phyloP scores from a whole-genome alignment of 1,140 invertebrate genomes.

The Drosophila repletoides region DNA sequence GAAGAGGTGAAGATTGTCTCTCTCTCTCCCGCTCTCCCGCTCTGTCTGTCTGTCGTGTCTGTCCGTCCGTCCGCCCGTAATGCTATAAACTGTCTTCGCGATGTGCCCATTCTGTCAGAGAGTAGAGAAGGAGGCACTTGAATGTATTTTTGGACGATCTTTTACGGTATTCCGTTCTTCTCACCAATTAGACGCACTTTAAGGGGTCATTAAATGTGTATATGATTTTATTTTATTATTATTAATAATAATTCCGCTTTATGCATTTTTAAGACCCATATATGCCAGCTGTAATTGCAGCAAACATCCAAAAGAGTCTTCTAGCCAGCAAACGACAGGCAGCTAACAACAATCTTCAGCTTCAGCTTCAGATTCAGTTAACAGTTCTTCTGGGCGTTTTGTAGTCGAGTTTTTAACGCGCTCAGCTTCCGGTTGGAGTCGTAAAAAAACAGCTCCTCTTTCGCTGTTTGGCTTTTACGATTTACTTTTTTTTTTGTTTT shows the following conservation, averaged over 20 bases:
- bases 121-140: not conserved
- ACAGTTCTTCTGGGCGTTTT: conserved; percentile 34
- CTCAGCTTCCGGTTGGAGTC: conserved; percentile 56
- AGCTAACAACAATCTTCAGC: too few species aligned
- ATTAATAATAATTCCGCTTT: conserved; percentile 60
- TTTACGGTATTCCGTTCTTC: conserved; percentile 38
- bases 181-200: conserved; percentile 69
- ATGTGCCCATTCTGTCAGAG: conserved; percentile 72
- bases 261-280: conserved; percentile 43
- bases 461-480: conserved; percentile 51
- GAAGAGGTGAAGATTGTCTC: conserved; percentile 18
- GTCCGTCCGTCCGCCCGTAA: conserved; percentile 13
- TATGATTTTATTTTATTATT: conserved; percentile 61
- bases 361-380: conserved; percentile 8
- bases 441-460: conserved; percentile 67
- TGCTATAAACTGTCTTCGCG: conserved; percentile 51
- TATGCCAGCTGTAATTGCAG: conserved; percentile 29
- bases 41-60: not conserved
- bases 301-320: not conserved
- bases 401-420: conserved; percentile 38
- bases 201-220: conserved; percentile 53
- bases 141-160: conserved; percentile 11
- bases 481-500: conserved; percentile 28
- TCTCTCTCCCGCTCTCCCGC: not conserved
- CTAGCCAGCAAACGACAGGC: conserved; percentile 9